Percentiles rank a stretch among this genome's conserved stretches.
Evolutionary conservation across 92 coral and sea anemone genomes (phyloP).

Genomic region (Porites evermanni): DNA sequence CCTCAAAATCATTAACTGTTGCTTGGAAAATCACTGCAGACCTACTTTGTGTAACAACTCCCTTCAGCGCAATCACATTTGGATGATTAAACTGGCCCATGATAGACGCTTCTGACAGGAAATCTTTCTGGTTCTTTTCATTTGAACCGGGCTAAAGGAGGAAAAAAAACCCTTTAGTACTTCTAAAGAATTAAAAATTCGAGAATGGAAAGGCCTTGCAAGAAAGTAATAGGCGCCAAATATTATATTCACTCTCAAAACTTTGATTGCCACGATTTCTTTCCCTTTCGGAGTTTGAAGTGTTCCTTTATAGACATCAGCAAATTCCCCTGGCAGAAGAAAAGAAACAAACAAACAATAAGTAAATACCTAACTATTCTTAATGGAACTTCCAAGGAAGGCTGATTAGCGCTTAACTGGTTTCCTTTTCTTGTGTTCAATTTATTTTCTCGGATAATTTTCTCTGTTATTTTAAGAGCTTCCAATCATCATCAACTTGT

Average conservation of each 20-base stretch:
- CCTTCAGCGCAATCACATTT: constrained; percentile 69
- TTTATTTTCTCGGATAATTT: too few relatives aligned
- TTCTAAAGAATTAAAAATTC: too few relatives aligned
- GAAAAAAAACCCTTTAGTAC: too few relatives aligned
- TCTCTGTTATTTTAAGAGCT: too few relatives aligned
- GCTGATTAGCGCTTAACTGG: too few relatives aligned
- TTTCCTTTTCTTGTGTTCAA: too few relatives aligned
- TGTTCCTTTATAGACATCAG: constrained; percentile 87
- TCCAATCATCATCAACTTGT: too few relatives aligned
- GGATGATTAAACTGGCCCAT: constrained; percentile 79
- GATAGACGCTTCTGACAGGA: constrained; percentile 76
- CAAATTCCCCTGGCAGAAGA: constrained; percentile 84
- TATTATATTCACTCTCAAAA: constrained; percentile 71
- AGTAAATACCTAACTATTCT: background rate
- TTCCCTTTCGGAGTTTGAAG: constrained; percentile 63
- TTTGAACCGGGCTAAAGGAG: constrained; percentile 71
- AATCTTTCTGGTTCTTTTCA: constrained; percentile 66
- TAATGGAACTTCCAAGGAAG: too few relatives aligned
- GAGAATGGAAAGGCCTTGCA: too few relatives aligned
- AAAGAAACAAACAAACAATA: background rate
- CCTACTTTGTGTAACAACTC: constrained; percentile 78
- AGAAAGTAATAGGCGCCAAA: too few relatives aligned
- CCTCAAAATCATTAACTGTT: background rate
- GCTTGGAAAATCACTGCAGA: background rate
- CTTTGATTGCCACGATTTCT: constrained; percentile 82